Conservation (phyloP, 2,113 vertebrate genomes). For the Eulemur rufifrons region DNA sequence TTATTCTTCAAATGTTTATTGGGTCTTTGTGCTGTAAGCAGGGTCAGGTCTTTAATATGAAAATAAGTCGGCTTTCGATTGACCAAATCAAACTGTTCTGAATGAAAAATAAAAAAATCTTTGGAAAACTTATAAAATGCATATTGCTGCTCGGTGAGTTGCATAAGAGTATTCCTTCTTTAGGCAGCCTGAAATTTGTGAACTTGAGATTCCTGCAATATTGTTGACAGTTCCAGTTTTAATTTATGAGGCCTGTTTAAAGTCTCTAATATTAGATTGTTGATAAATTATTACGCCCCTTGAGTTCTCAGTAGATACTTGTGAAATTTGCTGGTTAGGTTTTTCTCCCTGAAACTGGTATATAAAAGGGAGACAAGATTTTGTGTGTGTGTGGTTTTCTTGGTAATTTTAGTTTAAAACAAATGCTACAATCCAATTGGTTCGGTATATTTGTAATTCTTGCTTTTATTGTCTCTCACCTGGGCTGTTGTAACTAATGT, state of each 20-base stretch:
- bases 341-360: neutral
- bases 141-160: neutral
- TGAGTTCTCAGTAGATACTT: neutral
- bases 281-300: neutral
- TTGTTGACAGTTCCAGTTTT: neutral
- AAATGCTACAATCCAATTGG: neutral
- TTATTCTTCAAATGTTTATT: neutral
- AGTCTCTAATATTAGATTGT: neutral
- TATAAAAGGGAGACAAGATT: neutral
- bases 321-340: neutral
- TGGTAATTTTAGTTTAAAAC: slow-evolving; percentile 16
- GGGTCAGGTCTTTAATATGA: neutral
- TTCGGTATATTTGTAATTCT: neutral
- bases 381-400: neutral
- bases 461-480: neutral
- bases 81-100: neutral
- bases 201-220: neutral
- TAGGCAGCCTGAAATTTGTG: neutral
- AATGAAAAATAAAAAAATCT: neutral
- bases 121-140: neutral
- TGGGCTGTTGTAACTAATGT: neutral
- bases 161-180: neutral
- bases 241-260: neutral
- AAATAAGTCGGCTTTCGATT: neutral
- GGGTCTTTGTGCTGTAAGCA: neutral